Conservation (phyloP, 2,888 invertebrate species). For the Electrophaes corylata region DNA sequence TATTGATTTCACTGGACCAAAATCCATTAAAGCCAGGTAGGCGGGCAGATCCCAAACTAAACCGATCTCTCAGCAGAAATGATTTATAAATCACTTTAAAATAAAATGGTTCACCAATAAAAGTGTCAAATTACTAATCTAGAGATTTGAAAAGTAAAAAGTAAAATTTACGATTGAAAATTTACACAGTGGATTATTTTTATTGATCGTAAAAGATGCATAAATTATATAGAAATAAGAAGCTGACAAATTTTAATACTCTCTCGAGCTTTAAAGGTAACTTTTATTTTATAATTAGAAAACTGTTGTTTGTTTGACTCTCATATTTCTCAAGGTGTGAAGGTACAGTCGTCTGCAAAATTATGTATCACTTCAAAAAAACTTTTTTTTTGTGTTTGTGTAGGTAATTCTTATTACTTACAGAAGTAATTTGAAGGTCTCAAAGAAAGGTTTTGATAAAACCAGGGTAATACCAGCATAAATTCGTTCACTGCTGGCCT, state of each 20-base stretch:
- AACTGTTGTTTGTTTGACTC: background rate
- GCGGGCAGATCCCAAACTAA: conserved; percentile 6
- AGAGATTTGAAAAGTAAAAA: conserved; percentile 26
- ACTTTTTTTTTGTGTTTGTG: no score
- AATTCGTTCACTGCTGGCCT: no score
- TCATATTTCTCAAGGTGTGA: background rate
- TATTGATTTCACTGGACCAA: conserved; percentile 8
- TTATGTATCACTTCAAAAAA: no score
- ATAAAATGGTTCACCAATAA: conserved; percentile 22
- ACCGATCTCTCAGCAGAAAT: conserved; percentile 9
- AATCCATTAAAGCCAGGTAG: conserved; percentile 14
- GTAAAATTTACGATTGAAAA: conserved; percentile 29
- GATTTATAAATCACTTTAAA: conserved; percentile 26
- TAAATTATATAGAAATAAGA: conserved; percentile 24
- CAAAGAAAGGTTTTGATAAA: no score
- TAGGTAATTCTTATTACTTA: no score
- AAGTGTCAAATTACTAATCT: conserved; percentile 36
- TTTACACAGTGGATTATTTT: conserved; percentile 33
- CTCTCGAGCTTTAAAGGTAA: background rate
- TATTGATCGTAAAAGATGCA: conserved; percentile 29
- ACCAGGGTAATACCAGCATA: no score
- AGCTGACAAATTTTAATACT: background rate
- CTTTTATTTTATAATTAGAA: background rate
- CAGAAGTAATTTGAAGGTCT: no score
- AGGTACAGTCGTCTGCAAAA: no score